phyloP scores from a whole-genome alignment of 2,113 vertebrate genomes.

The Amphilophus citrinellus region DNA sequence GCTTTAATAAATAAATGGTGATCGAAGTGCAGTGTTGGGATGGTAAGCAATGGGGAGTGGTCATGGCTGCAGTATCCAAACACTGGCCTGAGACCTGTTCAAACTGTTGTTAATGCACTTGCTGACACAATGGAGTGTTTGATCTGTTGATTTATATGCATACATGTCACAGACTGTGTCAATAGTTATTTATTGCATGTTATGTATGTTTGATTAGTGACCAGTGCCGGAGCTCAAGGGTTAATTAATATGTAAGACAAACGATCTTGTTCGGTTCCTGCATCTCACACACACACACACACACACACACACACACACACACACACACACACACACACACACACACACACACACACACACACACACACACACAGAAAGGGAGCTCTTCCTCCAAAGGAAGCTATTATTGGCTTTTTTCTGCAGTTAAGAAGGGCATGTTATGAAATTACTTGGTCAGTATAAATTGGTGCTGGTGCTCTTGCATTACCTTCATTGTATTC shows the following conservation, averaged over 20 bases:
- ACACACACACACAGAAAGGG: too few species aligned
- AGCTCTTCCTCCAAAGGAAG: background rate
- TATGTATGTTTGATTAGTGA: background rate
- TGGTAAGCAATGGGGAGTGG: background rate
- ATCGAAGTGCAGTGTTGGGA: background rate
- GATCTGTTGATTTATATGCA: background rate
- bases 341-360: too few species aligned
- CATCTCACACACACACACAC: background rate
- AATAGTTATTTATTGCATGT: background rate
- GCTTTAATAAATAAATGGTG: background rate
- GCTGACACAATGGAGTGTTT: conserved; percentile 26
- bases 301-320: too few species aligned
- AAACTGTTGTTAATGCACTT: conserved; percentile 24
- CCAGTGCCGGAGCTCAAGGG: background rate
- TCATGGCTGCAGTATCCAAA: background rate
- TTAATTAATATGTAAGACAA: background rate
- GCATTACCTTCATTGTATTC: conserved; percentile 24
- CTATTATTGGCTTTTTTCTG: conserved; percentile 4
- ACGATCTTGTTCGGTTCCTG: background rate
- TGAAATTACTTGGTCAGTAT: conserved; percentile 18
- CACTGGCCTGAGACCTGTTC: background rate
- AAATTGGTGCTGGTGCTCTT: conserved; percentile 19
- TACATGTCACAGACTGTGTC: background rate
- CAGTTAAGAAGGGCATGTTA: background rate
- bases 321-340: too few species aligned